Conservation (phyloP, 2,888 invertebrate species). For the Drosophila parthenogenetica region DNA sequence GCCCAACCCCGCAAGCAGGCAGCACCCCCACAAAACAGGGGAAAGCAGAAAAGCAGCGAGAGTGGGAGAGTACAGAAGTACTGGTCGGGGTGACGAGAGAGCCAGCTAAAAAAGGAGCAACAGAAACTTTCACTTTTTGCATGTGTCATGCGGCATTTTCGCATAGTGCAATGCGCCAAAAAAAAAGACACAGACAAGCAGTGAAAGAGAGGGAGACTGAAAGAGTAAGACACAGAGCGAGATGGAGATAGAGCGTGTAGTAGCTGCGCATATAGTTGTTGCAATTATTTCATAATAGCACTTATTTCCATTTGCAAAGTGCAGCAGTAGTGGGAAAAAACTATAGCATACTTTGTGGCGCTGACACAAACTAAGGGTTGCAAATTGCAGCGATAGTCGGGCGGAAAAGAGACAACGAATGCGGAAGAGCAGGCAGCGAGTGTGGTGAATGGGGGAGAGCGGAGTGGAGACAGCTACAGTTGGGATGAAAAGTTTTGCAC, state of each 20-base stretch:
- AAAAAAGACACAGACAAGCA: constrained; percentile 44
- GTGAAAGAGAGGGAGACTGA: background rate
- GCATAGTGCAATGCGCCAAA: constrained; percentile 75
- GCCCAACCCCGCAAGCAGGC: constrained; percentile 13
- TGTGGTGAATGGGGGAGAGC: no score
- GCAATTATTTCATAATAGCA: constrained; percentile 72
- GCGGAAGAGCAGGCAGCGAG: background rate
- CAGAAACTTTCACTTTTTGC: constrained; percentile 78
- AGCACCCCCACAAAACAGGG: constrained; percentile 19
- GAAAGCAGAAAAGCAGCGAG: background rate
- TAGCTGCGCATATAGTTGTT: constrained; percentile 52
- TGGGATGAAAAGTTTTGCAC: constrained; percentile 56
- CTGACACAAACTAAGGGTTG: constrained; percentile 31
- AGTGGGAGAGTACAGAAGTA: background rate
- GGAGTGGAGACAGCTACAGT: background rate
- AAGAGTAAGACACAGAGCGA: background rate
- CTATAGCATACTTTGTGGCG: constrained; percentile 63
- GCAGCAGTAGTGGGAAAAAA: constrained; percentile 41
- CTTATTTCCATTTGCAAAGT: constrained; percentile 52
- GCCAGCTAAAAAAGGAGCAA: constrained; percentile 67
- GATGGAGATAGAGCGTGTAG: background rate
- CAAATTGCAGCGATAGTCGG: constrained; percentile 39
- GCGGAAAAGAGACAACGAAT: background rate
- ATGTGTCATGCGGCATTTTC: constrained; percentile 75
- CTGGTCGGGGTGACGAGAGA: background rate